Evolutionary conservation across 2,888 invertebrate species (phyloP), one percentile per base, ranked within the genome.

Genomic region (Rotaria magnacalcarata): DNA sequence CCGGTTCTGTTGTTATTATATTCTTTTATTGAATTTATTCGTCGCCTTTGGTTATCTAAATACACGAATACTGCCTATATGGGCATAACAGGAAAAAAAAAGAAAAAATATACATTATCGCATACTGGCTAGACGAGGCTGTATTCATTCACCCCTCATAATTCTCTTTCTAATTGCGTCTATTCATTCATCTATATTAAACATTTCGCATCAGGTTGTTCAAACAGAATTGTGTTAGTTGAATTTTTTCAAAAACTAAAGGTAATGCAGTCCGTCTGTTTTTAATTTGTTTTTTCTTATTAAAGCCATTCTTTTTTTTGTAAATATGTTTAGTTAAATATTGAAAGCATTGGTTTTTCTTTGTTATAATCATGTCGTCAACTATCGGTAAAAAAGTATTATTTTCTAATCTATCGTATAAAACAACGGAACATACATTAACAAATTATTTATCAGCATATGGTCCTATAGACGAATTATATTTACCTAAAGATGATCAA

Each of bases 401-500:
- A 24, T 80, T 80, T n/a, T 47, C 80, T 24, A 80, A 80, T 47
- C 47, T 80, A 80, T 80, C 80, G 2, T 43, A 47, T 47, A 80
- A 80, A 47, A 80, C 80, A 43, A 80, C 80, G n/a, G 80, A 80
- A n/a, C 1, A 47, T 11, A 80, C 11, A 11, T 47, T 80, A 43
- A 47, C 14, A 10, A 47, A 43, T n/a, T 80, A 80, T 47, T 80
- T 80, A 4, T 80, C n/a, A 11, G 47, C 8, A 4, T 80, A 80
- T 47, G 80, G 80, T 47, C 21, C 21, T 24, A 47, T 80, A 24
- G 47, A 47, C 19, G 80, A 80, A 24, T 80, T 43, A n/a, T 14
- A n/a, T 47, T n/a, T 80, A n/a, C n/a, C 47, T 47, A 80, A 80
- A 80, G 80, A 80, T 80, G 47, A 80, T 47, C 47, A 80, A 80